phyloP scores from a whole-genome alignment of 2,888 invertebrate genomes.

The Autographa pulchrina region DNA sequence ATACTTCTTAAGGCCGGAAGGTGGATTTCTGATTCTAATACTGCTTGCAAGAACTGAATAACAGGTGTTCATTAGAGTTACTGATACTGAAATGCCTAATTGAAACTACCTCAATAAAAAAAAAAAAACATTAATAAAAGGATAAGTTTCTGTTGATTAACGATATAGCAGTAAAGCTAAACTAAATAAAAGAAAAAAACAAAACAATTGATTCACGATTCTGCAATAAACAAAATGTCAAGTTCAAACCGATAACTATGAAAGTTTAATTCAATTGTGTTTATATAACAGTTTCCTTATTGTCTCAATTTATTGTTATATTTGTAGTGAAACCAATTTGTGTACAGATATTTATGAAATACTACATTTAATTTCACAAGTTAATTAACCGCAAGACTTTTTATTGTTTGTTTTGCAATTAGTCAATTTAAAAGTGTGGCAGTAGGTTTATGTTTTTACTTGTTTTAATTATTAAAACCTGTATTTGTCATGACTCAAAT shows the following conservation, averaged over 20 bases:
- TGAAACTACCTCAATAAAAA: no score
- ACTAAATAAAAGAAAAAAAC: conserved; percentile 23
- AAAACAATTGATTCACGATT: conserved; percentile 30
- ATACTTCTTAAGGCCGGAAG: no score
- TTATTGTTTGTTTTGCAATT: conserved; percentile 14
- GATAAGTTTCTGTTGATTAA: no score
- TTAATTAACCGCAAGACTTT: conserved; percentile 5
- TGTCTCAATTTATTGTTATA: conserved; percentile 8
- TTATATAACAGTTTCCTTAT: conserved; percentile 42
- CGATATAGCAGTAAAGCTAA: conserved; percentile 12
- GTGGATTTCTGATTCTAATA: no score
- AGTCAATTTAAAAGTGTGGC: conserved; percentile 6
- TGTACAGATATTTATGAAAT: conserved; percentile 12
- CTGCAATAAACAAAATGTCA: conserved; percentile 52
- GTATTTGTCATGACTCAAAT: not conserved
- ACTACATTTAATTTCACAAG: not conserved
- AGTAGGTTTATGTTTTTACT: conserved; percentile 17
- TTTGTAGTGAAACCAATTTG: conserved; percentile 10
- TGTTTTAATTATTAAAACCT: not conserved
- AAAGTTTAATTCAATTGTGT: conserved; percentile 36
- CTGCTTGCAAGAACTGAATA: no score
- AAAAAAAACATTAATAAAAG: no score
- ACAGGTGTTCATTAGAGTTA: no score
- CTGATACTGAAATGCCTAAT: no score
- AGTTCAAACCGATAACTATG: conserved; percentile 42